Evolutionary conservation across 1,140 invertebrate species (phyloP), one percentile per base, ranked within the genome.

Genomic region (Drosophila subobscura): DNA sequence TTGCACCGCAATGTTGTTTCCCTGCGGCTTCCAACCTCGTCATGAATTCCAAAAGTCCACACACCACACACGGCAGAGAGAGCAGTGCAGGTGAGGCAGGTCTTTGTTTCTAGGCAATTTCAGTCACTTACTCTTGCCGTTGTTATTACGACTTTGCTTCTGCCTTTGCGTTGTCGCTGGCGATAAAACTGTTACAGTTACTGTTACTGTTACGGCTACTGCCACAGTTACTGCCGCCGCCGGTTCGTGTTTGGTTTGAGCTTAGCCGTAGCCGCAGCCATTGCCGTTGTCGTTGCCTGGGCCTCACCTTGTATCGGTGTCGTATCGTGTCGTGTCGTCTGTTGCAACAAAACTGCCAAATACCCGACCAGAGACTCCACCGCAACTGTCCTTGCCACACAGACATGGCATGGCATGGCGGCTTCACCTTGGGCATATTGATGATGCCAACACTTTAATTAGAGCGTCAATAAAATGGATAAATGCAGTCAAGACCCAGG

Each of bases 381-480:
- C 40, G 27, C 53, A 44, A n/a, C 53, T 66, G 77, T 65, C 57
- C 51, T 67, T 63, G 55, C 55, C 5, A 42, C 49, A 54, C 42
- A 49, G 41, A 55, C 54, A n/a, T 33, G 23, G 23, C 33, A 50
- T 54, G 37, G 42, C 46, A 61, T 37, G 59, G 41, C 77, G 47
- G 57, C 57, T 59, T 73, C 73, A 73, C 72, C 81, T 77, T 85
- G 76, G 63, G 59, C 52, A 46, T 60, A 76, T 79, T 68, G 58
- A 56, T 84, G 64, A 59, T 58, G 46, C 47, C 73, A 51, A 61
- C 56, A 81, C 60, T 75, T 86, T 86, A 88, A 88, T 86, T 88
- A 83, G 81, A 81, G 70, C 78, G 65, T 60, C 66, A 78, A 88
- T 88, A 88, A 86, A 78, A 88, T 65, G 81, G 74, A 81, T 64